Evolutionary conservation across 1,140 invertebrate genomes (phyloP).

Genomic region (Armadillidium nasatum): DNA sequence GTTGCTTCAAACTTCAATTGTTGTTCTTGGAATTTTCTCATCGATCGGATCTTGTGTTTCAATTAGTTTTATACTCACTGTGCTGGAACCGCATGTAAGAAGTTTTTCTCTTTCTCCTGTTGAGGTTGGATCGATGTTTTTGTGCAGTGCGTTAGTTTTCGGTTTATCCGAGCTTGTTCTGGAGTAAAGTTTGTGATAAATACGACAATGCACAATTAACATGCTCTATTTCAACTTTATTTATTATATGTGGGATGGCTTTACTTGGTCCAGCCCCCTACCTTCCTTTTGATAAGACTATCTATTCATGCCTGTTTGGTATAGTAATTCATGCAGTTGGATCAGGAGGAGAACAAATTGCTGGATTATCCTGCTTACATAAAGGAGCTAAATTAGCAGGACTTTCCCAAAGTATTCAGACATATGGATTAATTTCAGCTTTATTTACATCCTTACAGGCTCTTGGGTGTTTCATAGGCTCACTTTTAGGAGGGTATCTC

Average conservation of each 20-base stretch:
- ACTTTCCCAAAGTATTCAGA: conserved; percentile 72
- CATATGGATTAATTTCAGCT: conserved; percentile 75
- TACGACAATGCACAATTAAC: conserved; percentile 61
- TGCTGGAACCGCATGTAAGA: conserved; percentile 72
- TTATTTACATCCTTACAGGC: conserved; percentile 82
- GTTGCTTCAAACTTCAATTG: conserved; percentile 45
- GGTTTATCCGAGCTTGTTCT: conserved; percentile 69
- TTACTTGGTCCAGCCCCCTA: conserved; percentile 56
- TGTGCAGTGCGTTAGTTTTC: conserved; percentile 82
- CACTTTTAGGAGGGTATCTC: conserved; percentile 68
- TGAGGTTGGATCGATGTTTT: conserved; percentile 74
- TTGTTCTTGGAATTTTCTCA: conserved; percentile 59
- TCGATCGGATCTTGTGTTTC: conserved; percentile 71
- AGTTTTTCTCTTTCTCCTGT: conserved; percentile 67
- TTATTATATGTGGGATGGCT: conserved; percentile 62
- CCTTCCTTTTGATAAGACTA: no score
- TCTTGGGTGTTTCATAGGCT: conserved; percentile 74
- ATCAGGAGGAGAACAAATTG: conserved; percentile 73
- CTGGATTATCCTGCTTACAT: conserved; percentile 74
- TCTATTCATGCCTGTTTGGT: conserved; percentile 57
- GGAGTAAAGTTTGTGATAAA: conserved; percentile 74
- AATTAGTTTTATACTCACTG: conserved; percentile 75
- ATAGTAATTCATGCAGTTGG: conserved; percentile 73
- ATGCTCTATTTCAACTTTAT: conserved; percentile 62
- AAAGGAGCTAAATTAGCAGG: conserved; percentile 64